These are phyloP conservation scores for Hyperoplus immaculatus DNA, from an alignment of 2,797 vertebrate genomes.

Conservation along the genomic window DNA sequence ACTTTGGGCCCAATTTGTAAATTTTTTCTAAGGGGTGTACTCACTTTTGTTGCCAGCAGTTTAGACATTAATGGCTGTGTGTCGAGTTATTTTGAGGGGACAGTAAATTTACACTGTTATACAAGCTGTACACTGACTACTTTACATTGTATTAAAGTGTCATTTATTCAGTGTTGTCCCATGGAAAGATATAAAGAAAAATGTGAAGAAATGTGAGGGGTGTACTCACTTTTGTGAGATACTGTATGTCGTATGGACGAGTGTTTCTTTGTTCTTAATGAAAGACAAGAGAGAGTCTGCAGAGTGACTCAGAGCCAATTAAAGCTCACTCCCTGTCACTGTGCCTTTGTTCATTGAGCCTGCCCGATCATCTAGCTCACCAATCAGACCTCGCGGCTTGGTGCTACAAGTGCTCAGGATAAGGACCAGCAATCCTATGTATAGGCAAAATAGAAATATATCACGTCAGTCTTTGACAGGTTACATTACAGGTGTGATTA, in stretches of 20 bases:
- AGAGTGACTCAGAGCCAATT: conserved; percentile 63
- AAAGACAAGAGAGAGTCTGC: conserved; percentile 58
- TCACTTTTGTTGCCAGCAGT: too few relatives aligned
- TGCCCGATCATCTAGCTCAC: conserved; percentile 30
- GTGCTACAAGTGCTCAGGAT: conserved; percentile 3
- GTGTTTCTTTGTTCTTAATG: conserved; percentile 51
- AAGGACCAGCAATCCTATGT: neutral
- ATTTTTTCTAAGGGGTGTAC: too few relatives aligned
- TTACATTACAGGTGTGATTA: neutral
- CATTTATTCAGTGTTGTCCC: too few relatives aligned
- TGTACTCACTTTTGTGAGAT: too few relatives aligned
- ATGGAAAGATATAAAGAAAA: too few relatives aligned
- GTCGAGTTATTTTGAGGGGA: too few relatives aligned
- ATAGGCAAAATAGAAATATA: neutral
- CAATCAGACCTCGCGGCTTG: conserved; percentile 26
- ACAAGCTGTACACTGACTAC: too few relatives aligned
- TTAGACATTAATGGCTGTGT: too few relatives aligned
- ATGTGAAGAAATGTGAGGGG: too few relatives aligned
- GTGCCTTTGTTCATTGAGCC: conserved; percentile 25
- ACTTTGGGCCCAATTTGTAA: too few relatives aligned
- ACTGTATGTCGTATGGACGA: conserved; percentile 10
- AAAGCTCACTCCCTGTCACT: conserved; percentile 32
- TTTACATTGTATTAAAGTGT: too few relatives aligned
- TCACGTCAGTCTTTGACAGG: neutral
- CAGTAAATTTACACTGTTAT: too few relatives aligned